Evolutionary conservation across 30 jellyfish, hydroid and myxozoan genomes (phyloP), one percentile per base, ranked within the genome.

Genomic region (Cassiopea xamachana): DNA sequence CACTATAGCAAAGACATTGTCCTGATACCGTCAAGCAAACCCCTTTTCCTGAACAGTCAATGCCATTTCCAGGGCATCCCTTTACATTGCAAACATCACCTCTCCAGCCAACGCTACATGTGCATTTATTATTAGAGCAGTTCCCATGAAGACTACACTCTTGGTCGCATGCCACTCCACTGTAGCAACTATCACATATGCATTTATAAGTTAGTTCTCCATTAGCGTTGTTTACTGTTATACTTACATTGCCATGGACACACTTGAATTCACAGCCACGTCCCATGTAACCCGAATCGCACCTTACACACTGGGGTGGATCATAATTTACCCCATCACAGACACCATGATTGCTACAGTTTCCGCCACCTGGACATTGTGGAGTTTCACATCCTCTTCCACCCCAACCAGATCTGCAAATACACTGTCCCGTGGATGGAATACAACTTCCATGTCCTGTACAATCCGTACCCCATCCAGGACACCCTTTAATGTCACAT

Each of bases 391-490:
- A 88, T 27, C 95, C 95, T 70, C 79, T 68, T 43, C 95, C 95
- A 9, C 88, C 88, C 95, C 95, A 88, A 1, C 95, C 95, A 44
- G 95, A 69, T 16, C 95, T 67, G 27, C 95, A 88, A 3, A 88
- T 79, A 80, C 95, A 88, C 61, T 80, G 95, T 16, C 95, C 95
- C 1, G 95, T 88, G 7, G 95, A 71, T 1, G 95, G 91, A 1
- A 88, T 88, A 73, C 95, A 88, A 13, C 70, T 81, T 7, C 95
- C 95, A 60, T 80, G 95, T 44, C 95, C 95, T 49, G 81, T 70
- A 75, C 95, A 88, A 61, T 88, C 95, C 27, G 43, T 70, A 14
- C 95, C 95, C 95, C 95, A 88, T 7, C 95, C 95, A 58, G 95
- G 95, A 44, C 95, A 88, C 27, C 95, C 87, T 60, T 79, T 79